Percentiles rank a stretch among this genome's conserved stretches.
Conservation (phyloP, 2,888 invertebrate genomes). For the Drosophila robusta region DNA sequence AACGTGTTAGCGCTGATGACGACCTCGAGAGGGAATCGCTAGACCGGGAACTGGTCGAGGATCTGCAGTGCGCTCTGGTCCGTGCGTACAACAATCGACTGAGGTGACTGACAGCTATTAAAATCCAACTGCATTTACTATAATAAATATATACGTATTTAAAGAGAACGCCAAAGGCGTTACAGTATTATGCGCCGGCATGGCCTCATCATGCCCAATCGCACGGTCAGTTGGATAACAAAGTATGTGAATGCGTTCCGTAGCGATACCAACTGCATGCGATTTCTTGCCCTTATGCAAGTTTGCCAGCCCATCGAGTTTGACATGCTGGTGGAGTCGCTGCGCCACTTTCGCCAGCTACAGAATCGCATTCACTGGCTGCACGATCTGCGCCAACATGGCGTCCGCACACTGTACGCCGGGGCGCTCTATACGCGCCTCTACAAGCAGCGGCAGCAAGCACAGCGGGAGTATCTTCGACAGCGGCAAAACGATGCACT, state of each 20-base stretch:
- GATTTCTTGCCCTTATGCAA: constrained; percentile 90
- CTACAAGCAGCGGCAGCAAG: constrained; percentile 85
- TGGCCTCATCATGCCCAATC: constrained; percentile 91
- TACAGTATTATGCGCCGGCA: constrained; percentile 91
- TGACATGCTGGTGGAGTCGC: constrained; percentile 91
- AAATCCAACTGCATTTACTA: not conserved
- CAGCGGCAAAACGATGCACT: constrained; percentile 51
- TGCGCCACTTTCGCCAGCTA: constrained; percentile 90
- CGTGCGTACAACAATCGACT: constrained; percentile 92
- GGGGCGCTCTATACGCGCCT: constrained; percentile 89
- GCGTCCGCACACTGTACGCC: constrained; percentile 88
- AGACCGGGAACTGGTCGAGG: constrained; percentile 84
- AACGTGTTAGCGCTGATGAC: constrained; percentile 63
- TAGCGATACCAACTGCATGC: constrained; percentile 85
- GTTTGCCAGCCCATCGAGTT: constrained; percentile 90
- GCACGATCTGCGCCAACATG: constrained; percentile 89
- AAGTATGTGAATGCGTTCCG: constrained; percentile 89
- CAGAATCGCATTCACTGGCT: constrained; percentile 87
- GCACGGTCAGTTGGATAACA: constrained; percentile 89
- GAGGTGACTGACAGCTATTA: constrained; percentile 69
- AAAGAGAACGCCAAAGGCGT: constrained; percentile 89
- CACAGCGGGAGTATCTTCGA: constrained; percentile 71
- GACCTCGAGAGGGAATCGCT: constrained; percentile 12
- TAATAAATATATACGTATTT: not conserved
- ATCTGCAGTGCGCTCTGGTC: constrained; percentile 89